Evolutionary conservation across 2,888 invertebrate species (phyloP), one percentile per base, ranked within the genome.

Genomic region (Eurytoma adleriae): DNA sequence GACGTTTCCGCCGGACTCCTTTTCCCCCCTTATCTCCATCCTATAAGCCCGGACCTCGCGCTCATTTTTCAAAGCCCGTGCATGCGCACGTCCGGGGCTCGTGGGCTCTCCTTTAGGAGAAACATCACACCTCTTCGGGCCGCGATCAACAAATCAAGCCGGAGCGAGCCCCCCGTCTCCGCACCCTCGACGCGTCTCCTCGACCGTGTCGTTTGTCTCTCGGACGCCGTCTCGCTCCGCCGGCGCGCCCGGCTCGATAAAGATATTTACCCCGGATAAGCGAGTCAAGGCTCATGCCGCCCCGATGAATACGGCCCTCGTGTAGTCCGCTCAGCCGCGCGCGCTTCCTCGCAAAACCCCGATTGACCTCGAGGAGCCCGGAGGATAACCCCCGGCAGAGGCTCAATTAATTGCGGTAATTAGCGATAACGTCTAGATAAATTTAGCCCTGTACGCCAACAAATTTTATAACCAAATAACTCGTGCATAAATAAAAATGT

Each of bases 191-290:
- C 30, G 52, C 62, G 76, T 76, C 77, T 64, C 70, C 78, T 72
- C 66, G 70, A 30, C 72, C 78, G 50, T 78, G 67, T 79, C 79
- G 74, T 79, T 78, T 80, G 75, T 71, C 80, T 78, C 67, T 64
- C 48, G 56, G 24, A 40, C 75, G 69, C 71, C 64, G 68, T 64
- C 64, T 69, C 74, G 71, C 75, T 71, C 68, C 56, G 72, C 20
- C 24, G 48, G 61, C 50, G 72, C 70, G 74, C 68, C 68, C 66
- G 62, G 27, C 78, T 82, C 85, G 87, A 88, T 87, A 86, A 85
- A 87, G 86, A 88, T 88, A 86, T 87, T 87, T 87, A 83, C 84
- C 74, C 79, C 72, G 83, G 86, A 88, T 87, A 87, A 87, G 83
- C 84, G 83, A 30, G 64, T 12, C n/a, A 13, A 52, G 61, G 59